phyloP scores from a whole-genome alignment of 2,797 vertebrate species.

The Dromococcyx pavoninus region DNA sequence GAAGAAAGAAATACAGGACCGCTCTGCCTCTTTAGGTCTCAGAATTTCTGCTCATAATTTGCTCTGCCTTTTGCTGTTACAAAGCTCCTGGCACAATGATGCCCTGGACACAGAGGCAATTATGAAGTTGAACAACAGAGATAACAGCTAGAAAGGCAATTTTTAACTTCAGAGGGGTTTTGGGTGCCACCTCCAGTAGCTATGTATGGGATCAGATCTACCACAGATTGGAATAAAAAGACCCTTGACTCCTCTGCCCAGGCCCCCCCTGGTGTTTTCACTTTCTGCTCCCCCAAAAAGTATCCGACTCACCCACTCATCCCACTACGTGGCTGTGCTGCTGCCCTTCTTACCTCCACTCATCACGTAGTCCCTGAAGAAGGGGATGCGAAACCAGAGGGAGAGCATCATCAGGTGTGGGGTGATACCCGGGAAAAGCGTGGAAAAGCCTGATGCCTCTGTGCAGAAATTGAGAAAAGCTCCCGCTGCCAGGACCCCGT shows the following conservation, averaged over 20 bases:
- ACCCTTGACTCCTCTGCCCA: not conserved
- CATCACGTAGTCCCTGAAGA: slow-evolving; percentile 93
- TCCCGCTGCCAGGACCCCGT: slow-evolving; percentile 87
- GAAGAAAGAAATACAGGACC: not conserved
- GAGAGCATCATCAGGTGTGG: slow-evolving; percentile 88
- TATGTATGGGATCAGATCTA: fast-evolving
- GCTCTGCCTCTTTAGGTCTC: not conserved
- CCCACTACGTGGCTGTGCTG: fast-evolving
- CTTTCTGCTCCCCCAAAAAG: not conserved
- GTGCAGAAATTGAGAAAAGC: slow-evolving; percentile 91
- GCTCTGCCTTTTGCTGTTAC: not conserved
- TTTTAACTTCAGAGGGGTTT: not conserved
- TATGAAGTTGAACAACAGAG: not conserved
- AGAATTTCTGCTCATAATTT: not conserved
- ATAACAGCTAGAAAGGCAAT: not conserved
- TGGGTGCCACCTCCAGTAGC: not conserved
- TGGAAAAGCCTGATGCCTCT: slow-evolving; percentile 81
- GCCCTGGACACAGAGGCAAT: not conserved
- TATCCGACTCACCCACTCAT: not conserved
- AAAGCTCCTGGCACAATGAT: not conserved
- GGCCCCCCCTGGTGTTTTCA: not conserved
- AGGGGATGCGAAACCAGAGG: slow-evolving; percentile 89
- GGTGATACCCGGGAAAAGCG: slow-evolving; percentile 84
- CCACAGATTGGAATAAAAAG: not conserved
- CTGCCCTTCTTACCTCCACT: slow-evolving; percentile 76